phyloP scores from a whole-genome alignment of 2,888 invertebrate species.

The Parthenolecanium corni region DNA sequence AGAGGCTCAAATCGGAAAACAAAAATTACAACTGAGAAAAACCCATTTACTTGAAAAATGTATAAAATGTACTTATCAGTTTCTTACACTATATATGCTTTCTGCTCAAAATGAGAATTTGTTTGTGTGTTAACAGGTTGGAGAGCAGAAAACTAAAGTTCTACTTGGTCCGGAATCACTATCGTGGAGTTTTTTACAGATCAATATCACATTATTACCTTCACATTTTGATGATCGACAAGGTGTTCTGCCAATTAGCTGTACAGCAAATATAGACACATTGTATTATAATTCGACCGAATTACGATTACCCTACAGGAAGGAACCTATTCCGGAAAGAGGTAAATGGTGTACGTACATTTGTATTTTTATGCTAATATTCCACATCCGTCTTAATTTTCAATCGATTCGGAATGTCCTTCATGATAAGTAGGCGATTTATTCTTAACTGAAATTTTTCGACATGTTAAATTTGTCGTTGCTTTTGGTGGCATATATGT shows the following conservation, averaged over 20 bases:
- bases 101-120: too few species aligned
- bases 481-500: too few species aligned
- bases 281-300: conserved; percentile 58
- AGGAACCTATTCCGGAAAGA: conserved; percentile 68
- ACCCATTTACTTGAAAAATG: not conserved
- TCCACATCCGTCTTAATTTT: too few species aligned
- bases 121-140: conserved; percentile 5
- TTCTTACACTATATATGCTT: not conserved
- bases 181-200: conserved; percentile 15
- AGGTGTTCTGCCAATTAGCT: conserved; percentile 52
- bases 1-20: not conserved
- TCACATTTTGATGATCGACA: conserved; percentile 25
- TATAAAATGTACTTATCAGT: not conserved
- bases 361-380: not conserved
- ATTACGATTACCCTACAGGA: conserved; percentile 53
- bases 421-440: too few species aligned
- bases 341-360: conserved; percentile 39
- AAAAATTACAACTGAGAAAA: not conserved
- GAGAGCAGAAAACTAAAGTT: conserved; percentile 6
- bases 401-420: too few species aligned
- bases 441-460: too few species aligned
- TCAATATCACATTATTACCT: conserved; percentile 13
- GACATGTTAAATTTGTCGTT: too few species aligned
- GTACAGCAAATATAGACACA: conserved; percentile 56
- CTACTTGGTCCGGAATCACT: conserved; percentile 17